Conservation (phyloP, 2,113 vertebrate species). For the Pomatostomus ruficeps region DNA sequence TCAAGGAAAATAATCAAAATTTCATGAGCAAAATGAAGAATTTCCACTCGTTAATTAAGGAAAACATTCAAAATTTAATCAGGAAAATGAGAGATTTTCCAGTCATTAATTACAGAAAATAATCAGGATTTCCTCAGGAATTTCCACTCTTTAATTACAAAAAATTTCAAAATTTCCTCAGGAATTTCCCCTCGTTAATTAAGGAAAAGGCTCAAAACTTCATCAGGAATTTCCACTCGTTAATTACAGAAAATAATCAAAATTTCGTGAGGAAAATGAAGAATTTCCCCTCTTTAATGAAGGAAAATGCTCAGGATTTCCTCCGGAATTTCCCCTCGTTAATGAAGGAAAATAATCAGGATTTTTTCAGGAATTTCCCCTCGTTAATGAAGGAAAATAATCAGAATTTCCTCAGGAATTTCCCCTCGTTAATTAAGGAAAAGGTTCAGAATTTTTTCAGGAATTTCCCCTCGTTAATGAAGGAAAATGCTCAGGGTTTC, state of each 20-base stretch:
- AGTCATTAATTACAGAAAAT: accelerated
- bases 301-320: background rate
- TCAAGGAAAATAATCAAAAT: too few relatives aligned
- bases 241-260: accelerated
- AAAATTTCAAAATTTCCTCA: too few relatives aligned
- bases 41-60: background rate
- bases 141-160: too few relatives aligned
- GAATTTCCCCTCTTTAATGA: too few relatives aligned
- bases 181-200: too few relatives aligned
- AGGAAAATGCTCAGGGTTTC: background rate
- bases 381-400: too few relatives aligned
- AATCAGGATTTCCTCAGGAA: accelerated
- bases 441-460: background rate
- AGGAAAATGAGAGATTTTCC: accelerated
- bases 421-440: too few relatives aligned
- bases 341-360: accelerated
- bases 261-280: slow-evolving; percentile 31
- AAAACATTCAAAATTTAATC: background rate
- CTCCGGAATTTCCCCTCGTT: too few relatives aligned
- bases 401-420: background rate
- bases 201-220: background rate
- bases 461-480: too few relatives aligned
- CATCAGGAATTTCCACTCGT: too few relatives aligned
- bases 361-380: too few relatives aligned
- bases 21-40: too few relatives aligned